Evolutionary conservation across 1,140 invertebrate species (phyloP).

Genomic region (Cydia fagiglandana): DNA sequence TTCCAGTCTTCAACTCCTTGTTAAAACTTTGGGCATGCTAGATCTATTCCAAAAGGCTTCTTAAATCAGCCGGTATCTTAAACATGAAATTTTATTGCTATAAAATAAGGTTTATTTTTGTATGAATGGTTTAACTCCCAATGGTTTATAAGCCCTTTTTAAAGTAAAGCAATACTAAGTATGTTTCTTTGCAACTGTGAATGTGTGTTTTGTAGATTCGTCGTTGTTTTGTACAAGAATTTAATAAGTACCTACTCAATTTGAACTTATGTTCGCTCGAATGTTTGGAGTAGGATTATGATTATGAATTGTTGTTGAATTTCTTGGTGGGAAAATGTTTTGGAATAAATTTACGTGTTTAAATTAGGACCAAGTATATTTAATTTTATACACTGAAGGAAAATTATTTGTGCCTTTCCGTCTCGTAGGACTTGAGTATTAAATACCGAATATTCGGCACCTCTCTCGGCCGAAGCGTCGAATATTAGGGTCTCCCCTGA

Average conservation of each 20-base stretch:
- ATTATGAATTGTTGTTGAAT: not conserved
- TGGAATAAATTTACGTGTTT: not conserved
- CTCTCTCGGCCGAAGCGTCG: too few relatives aligned
- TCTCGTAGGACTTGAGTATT: not conserved
- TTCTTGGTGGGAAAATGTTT: not conserved
- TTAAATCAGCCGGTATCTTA: not conserved
- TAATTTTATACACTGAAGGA: not conserved
- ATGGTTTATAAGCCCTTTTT: not conserved
- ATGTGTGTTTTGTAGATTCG: slow-evolving; percentile 14
- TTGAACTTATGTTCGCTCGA: not conserved
- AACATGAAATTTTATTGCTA: not conserved
- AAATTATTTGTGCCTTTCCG: not conserved
- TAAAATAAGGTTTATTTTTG: not conserved
- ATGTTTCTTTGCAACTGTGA: not conserved
- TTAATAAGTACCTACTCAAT: not conserved
- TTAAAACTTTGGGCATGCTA: not conserved
- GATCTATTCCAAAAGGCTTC: not conserved
- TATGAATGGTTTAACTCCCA: not conserved
- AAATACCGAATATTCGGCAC: too few relatives aligned
- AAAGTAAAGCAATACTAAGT: not conserved
- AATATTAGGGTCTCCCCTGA: too few relatives aligned
- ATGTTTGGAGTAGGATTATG: slow-evolving; percentile 1
- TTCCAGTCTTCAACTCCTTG: not conserved
- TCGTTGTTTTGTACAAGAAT: not conserved
- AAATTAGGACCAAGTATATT: not conserved